phyloP scores from a whole-genome alignment of 2,888 invertebrate species.

The Plebejus melissa region DNA sequence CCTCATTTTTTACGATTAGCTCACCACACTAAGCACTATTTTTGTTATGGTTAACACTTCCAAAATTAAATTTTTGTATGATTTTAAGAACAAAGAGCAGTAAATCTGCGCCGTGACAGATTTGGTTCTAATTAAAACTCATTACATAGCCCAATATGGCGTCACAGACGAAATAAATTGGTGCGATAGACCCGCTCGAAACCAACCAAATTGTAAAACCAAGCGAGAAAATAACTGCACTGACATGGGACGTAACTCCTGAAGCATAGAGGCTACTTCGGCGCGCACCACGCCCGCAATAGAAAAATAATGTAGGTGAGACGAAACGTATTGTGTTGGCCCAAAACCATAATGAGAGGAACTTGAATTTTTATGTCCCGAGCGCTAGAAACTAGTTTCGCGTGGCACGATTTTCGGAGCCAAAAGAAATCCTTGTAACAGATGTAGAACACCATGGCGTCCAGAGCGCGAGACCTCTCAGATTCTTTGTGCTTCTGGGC shows the following conservation, averaged over 20 bases:
- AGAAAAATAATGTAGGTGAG: slow-evolving; percentile 27
- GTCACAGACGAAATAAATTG: slow-evolving; percentile 42
- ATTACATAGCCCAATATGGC: slow-evolving; percentile 49
- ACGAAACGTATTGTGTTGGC: slow-evolving; percentile 26
- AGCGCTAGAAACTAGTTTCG: slow-evolving; percentile 26
- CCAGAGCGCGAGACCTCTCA: slow-evolving; percentile 43
- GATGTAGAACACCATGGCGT: slow-evolving; percentile 43
- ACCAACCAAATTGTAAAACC: slow-evolving; percentile 24
- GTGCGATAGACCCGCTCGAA: slow-evolving; percentile 36
- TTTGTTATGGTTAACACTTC: not conserved
- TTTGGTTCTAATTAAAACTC: slow-evolving; percentile 55
- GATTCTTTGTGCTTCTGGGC: slow-evolving; percentile 57
- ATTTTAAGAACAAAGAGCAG: slow-evolving; percentile 40
- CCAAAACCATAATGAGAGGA: slow-evolving; percentile 21
- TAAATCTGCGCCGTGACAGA: slow-evolving; percentile 44
- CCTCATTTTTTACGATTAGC: not conserved
- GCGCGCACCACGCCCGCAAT: not conserved
- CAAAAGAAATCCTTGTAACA: slow-evolving; percentile 37
- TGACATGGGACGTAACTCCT: not conserved
- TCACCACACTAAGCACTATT: not conserved
- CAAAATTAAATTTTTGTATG: not conserved
- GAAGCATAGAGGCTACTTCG: not conserved
- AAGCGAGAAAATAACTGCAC: not conserved
- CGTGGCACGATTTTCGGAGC: slow-evolving; percentile 18
- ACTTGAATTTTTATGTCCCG: slow-evolving; percentile 24